Evolutionary conservation across 2,888 invertebrate genomes (phyloP).

Genomic region (Sarcophaga rosellei): DNA sequence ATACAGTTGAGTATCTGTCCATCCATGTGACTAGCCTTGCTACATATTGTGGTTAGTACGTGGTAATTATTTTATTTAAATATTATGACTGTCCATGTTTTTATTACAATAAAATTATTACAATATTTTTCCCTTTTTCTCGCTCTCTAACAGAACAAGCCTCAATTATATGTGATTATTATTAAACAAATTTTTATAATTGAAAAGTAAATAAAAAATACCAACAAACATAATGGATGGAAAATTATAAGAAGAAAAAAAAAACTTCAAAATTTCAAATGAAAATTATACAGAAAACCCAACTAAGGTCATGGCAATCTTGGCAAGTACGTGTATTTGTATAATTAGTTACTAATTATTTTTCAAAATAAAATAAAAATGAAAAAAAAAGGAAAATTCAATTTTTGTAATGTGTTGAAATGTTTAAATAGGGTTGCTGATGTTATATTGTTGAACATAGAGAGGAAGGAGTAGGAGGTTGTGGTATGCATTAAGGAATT

Average conservation of each 20-base stretch:
- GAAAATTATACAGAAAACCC: slow-evolving; percentile 11
- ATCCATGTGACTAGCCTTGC: not conserved
- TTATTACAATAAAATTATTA: slow-evolving; percentile 54
- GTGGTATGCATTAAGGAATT: slow-evolving; percentile 17
- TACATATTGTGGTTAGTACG: slow-evolving; percentile 39
- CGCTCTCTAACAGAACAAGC: slow-evolving; percentile 12
- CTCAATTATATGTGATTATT: slow-evolving; percentile 62
- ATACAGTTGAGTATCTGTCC: too few relatives aligned
- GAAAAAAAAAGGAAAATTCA: slow-evolving; percentile 29
- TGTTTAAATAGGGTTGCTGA: slow-evolving; percentile 51
- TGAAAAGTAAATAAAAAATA: slow-evolving; percentile 17
- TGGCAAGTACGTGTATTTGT: slow-evolving; percentile 17
- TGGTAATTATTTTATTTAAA: slow-evolving; percentile 50
- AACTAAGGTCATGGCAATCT: slow-evolving; percentile 47
- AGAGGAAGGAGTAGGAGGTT: slow-evolving; percentile 9
- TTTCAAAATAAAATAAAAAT: slow-evolving; percentile 33
- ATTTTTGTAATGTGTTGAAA: slow-evolving; percentile 52
- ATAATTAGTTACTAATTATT: slow-evolving; percentile 67
- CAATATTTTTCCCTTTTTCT: slow-evolving; percentile 23
- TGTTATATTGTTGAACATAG: not conserved
- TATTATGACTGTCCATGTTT: slow-evolving; percentile 62
- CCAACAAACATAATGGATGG: slow-evolving; percentile 15
- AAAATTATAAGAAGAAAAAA: slow-evolving; percentile 6
- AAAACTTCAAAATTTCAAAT: slow-evolving; percentile 7
- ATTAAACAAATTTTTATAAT: slow-evolving; percentile 52